Evolutionary conservation across 2,113 vertebrate species (phyloP).

Genomic region (Apteryx owenii): DNA sequence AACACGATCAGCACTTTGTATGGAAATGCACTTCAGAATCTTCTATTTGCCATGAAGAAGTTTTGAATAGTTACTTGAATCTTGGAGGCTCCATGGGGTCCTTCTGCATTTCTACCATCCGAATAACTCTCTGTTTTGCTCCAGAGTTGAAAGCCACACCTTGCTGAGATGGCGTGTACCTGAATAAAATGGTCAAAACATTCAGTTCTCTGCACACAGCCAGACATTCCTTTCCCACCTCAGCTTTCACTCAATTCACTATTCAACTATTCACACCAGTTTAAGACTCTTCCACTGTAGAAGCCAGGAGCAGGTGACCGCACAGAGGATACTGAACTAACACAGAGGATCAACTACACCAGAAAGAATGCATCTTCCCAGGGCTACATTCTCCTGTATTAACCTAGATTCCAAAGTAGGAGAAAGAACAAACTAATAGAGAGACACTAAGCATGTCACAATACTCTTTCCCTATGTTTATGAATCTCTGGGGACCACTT

Average conservation of each 20-base stretch:
- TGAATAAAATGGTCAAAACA: conserved; percentile 56
- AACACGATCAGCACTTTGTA: background rate
- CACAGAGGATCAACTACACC: background rate
- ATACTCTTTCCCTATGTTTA: background rate
- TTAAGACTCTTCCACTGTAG: background rate
- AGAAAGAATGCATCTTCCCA: background rate
- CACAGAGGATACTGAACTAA: background rate
- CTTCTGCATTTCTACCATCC: conserved; percentile 99
- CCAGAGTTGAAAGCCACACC: conserved; percentile 98
- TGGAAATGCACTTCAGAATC: background rate
- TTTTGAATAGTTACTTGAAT: conserved; percentile 86
- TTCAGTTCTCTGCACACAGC: background rate
- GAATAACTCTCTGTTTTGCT: conserved; percentile 97
- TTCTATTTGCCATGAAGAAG: background rate
- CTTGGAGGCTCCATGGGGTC: conserved; percentile 98
- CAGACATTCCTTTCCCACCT: background rate
- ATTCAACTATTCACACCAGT: background rate
- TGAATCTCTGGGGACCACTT: background rate
- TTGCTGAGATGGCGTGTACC: conserved; percentile 98
- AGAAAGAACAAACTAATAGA: background rate
- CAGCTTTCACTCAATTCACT: background rate
- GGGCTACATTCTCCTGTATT: background rate
- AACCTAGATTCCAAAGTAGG: background rate
- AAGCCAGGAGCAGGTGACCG: background rate
- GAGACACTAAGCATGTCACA: background rate